Percentiles rank a stretch among this genome's conserved stretches.
Evolutionary conservation across 2,113 vertebrate species (phyloP).

Genomic region (Hemicordylus capensis): DNA sequence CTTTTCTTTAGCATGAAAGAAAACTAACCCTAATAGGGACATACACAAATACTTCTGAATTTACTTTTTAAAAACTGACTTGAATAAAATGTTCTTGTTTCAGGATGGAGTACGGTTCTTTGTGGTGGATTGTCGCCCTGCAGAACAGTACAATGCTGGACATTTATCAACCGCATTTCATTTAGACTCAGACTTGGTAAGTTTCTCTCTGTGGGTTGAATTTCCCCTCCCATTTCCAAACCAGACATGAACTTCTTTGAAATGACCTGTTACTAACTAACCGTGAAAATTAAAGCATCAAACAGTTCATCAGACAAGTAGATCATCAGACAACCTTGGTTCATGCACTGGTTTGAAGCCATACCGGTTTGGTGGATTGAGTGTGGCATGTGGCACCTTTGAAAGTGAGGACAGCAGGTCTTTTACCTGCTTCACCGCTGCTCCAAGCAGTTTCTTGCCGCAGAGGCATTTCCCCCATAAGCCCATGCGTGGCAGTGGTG

Average conservation of each 20-base stretch:
- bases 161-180: slow-evolving; percentile 98
- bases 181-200: slow-evolving; percentile 97
- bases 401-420: too few relatives aligned
- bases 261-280: not conserved
- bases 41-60: not conserved
- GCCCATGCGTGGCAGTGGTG: too few relatives aligned
- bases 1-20: not conserved
- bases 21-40: slow-evolving; percentile 6
- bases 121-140: slow-evolving; percentile 97
- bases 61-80: slow-evolving; percentile 24
- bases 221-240: slow-evolving; percentile 3
- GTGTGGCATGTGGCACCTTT: too few relatives aligned
- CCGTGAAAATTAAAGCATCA: too few relatives aligned
- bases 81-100: slow-evolving; percentile 46
- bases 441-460: too few relatives aligned
- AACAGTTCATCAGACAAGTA: too few relatives aligned
- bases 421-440: too few relatives aligned
- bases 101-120: slow-evolving; percentile 98
- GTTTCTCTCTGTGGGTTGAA: slow-evolving; percentile 54
- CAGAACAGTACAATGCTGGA: slow-evolving; percentile 97
- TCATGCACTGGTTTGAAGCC: too few relatives aligned
- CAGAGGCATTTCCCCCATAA: too few relatives aligned
- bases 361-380: too few relatives aligned
- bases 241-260: not conserved
- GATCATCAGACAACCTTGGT: too few relatives aligned